phyloP scores from a whole-genome alignment of 2,797 vertebrate genomes.

The Coregonus ussuriensis region DNA sequence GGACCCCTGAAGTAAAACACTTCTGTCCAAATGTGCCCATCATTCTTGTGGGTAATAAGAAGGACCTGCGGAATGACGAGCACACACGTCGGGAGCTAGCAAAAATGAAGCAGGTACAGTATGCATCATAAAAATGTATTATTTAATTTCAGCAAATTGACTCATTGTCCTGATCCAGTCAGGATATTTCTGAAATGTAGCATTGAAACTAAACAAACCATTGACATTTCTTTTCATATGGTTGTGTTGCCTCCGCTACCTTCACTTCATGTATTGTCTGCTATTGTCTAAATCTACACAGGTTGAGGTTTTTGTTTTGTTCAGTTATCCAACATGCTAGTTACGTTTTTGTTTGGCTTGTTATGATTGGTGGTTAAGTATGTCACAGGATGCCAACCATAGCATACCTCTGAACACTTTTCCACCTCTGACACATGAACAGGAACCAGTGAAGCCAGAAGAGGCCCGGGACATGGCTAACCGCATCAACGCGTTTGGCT shows the following conservation, averaged over 20 bases:
- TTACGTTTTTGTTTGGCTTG: background rate
- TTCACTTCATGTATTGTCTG: too few species aligned
- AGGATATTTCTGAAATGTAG: background rate
- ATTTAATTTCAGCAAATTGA: background rate
- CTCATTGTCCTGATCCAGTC: background rate
- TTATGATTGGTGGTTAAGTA: too few species aligned
- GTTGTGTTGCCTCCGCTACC: too few species aligned
- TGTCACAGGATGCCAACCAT: background rate
- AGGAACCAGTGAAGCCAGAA: conserved; percentile 83
- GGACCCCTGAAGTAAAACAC: conserved; percentile 86
- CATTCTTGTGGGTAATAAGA: conserved; percentile 86
- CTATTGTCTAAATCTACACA: too few species aligned
- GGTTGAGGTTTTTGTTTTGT: background rate
- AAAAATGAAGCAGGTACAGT: conserved; percentile 82
- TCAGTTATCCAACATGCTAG: background rate
- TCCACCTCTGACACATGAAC: conserved; percentile 17
- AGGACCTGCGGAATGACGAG: conserved; percentile 84
- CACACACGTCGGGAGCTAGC: conserved; percentile 80
- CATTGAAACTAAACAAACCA: background rate
- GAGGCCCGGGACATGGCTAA: conserved; percentile 82
- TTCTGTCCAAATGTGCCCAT: conserved; percentile 86
- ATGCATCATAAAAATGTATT: background rate
- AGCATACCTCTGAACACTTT: background rate
- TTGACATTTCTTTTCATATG: too few species aligned
- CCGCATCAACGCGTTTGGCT: conserved; percentile 79